phyloP scores from a whole-genome alignment of 2,113 vertebrate species.

The Etia nguti region DNA sequence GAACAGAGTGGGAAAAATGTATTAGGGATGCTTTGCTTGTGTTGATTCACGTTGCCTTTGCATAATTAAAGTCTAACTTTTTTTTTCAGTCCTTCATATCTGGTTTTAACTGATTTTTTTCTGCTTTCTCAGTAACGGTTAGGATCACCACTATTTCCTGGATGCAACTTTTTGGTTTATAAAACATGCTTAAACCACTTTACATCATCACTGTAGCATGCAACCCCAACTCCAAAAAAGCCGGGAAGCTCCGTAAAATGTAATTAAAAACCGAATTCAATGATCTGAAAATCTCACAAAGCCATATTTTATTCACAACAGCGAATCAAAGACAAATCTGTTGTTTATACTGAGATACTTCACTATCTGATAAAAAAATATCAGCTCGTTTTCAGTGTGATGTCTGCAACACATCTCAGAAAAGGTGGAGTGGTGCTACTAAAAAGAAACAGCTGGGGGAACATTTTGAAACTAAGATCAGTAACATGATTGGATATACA shows the following conservation, averaged over 20 bases:
- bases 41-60: neutral
- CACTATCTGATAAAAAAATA: neutral
- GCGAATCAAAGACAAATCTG: neutral
- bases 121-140: neutral
- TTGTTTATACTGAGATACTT: neutral
- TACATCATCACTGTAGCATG: neutral
- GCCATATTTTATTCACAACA: neutral
- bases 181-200: fast-evolving
- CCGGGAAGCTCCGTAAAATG: fast-evolving
- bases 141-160: neutral
- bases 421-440: too few species aligned
- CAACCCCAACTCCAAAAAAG: neutral
- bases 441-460: too few species aligned
- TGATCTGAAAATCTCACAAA: neutral
- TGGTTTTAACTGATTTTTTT: neutral
- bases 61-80: conserved; percentile 7
- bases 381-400: neutral
- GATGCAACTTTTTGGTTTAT: neutral
- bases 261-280: neutral
- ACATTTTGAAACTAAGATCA: too few species aligned
- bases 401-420: neutral
- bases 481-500: neutral
- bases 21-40: neutral
- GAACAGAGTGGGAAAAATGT: neutral
- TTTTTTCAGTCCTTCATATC: neutral